phyloP scores from a whole-genome alignment of 2,888 invertebrate genomes.

The Drosophila prolongata region DNA sequence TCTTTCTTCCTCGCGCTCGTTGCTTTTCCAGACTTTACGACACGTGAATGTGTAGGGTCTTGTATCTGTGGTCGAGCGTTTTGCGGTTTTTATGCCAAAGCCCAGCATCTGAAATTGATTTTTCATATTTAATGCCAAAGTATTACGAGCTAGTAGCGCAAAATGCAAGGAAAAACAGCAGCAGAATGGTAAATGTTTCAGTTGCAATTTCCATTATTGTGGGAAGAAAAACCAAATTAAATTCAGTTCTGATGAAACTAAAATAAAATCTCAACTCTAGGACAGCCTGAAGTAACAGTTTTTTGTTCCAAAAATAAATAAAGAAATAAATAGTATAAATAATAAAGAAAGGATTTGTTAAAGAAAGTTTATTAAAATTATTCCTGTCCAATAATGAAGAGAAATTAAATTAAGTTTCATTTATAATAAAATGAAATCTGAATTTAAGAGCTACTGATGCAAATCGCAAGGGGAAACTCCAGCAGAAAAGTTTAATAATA shows the following conservation, averaged over 20 bases:
- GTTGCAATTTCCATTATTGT: neutral
- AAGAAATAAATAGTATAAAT: no score
- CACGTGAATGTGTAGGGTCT: conserved; percentile 25
- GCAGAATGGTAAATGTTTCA: neutral
- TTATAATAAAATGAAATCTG: no score
- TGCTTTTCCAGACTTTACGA: conserved; percentile 17
- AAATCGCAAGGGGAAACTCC: no score
- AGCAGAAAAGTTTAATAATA: no score
- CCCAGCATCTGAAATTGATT: conserved; percentile 64
- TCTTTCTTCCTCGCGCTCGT: conserved; percentile 3
- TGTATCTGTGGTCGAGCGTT: conserved; percentile 38
- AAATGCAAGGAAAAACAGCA: neutral
- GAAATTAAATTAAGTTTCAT: no score
- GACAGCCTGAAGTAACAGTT: neutral
- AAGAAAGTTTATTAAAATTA: no score
- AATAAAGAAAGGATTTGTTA: no score
- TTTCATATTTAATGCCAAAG: conserved; percentile 60
- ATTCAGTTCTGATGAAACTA: neutral
- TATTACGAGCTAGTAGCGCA: neutral
- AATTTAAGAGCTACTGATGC: no score
- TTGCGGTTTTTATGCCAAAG: conserved; percentile 46
- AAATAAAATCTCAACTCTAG: neutral
- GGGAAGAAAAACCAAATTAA: neutral
- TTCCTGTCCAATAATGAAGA: no score
- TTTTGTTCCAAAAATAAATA: no score